These are phyloP conservation scores for Cyprinodon brontotheroides DNA, from an alignment of 2,113 vertebrate species.

Conservation along the genomic window DNA sequence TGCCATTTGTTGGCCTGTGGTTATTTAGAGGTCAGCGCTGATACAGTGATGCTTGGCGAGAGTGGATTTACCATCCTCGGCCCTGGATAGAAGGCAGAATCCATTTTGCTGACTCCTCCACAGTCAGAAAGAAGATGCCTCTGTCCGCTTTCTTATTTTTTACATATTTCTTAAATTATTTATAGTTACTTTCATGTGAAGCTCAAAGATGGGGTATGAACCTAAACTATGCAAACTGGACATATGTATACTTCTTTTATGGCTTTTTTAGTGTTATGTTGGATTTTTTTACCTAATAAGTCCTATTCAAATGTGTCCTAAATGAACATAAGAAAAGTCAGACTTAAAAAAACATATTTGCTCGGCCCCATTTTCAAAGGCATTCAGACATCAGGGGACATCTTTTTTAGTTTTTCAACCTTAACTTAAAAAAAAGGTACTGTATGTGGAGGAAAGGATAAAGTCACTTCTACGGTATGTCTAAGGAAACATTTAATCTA, in stretches of 20 bases:
- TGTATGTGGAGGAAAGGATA: not conserved
- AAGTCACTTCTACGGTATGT: not conserved
- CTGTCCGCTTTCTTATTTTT: conserved; percentile 10
- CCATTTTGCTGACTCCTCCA: conserved; percentile 45
- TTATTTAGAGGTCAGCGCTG: conserved; percentile 73
- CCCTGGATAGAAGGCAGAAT: conserved; percentile 54
- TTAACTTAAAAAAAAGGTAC: not conserved
- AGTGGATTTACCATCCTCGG: conserved; percentile 73
- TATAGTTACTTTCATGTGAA: conserved; percentile 19
- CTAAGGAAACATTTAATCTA: not conserved
- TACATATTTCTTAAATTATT: conserved; percentile 29
- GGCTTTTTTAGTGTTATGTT: not conserved
- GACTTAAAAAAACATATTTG: not conserved
- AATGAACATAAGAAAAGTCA: not conserved
- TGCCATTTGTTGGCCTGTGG: conserved; percentile 69
- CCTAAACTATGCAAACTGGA: not conserved
- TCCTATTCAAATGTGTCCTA: not conserved
- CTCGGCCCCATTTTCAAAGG: not conserved
- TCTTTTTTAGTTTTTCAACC: not conserved
- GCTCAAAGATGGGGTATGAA: conserved; percentile 21
- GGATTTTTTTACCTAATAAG: not conserved
- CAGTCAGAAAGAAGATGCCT: conserved; percentile 32
- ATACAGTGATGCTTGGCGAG: conserved; percentile 67
- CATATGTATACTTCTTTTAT: not conserved
- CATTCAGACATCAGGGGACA: not conserved